Evolutionary conservation across 2,797 vertebrate species (phyloP), one percentile per base, ranked within the genome.

Genomic region (Diplodus sargus): DNA sequence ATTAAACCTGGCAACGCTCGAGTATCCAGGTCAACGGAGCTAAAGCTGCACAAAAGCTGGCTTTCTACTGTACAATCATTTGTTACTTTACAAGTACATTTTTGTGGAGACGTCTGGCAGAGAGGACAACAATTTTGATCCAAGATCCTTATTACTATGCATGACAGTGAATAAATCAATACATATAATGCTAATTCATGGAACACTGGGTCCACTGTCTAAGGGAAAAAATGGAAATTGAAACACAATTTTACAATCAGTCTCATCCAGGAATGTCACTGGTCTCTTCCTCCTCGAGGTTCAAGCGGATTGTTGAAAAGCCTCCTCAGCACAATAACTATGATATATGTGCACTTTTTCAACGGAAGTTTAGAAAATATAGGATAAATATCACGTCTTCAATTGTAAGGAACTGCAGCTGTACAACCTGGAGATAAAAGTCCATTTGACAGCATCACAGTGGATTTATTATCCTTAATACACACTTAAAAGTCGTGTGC

Each of bases 131-230:
- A 5, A 22, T 64, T 89, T 63, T 8, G 42, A 87, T 91, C 92
- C 93, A 92, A 85, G 66, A 81, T 83, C 81, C 83, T 87, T 85
- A 88, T 85, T 91, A 77, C 85, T 70, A 74, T 67, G 85, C 88
- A 91, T 93, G 91, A 92, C 89, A 91, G 91, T 87, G 91, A 93
- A 94, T 94, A 92, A 92, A 94, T 92, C 93, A 93, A 82, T 82
- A 79, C 79, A 69, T 85, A 56, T 91, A 92, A 93, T 88, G 84
- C 63, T 83, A 85, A 90, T 92, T 90, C 76, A 60, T 39, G 61
- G 85, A 92, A 88, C 83, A 87, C 64, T 84, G 79, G 63, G 53
- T 74, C 74, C 74, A 70, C 69, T 82, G 78, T 87, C 74, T 60
- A 60, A 81, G 0, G 62, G 70, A 67, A 85, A 84, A 82, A 78